Base-by-base conservation (phyloP, 2,797 vertebrate species). In the Staurois parvus region DNA sequence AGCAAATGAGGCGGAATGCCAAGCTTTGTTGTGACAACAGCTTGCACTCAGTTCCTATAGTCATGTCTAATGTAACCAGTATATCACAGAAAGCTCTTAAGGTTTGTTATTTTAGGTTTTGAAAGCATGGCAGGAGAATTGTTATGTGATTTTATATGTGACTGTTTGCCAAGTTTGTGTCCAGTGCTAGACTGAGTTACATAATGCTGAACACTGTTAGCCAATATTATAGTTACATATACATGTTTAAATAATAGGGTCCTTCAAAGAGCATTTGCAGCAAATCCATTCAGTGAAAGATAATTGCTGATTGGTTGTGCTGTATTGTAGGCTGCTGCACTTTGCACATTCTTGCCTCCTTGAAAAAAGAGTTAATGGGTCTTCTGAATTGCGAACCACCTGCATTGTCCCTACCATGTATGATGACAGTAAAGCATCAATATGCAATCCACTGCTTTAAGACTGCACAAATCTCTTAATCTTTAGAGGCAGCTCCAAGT, bases 141-240 rank as follows among this genome's bases (percentile, higher is more conserved):
- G 77, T 59, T 79, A 9, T 72, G 85, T 59, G 70, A 64, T 83
- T 87, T 87, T 10, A 79, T 85, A 62, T 28, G 68, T 19, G 30
- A 74, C 5, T 21, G n/a, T 37, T 78, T 28, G 59, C 81, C 56
- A 72, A 78, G 62, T 67, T n/a, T 78, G 34, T 78, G n/a, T 34
- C 77, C 85, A 82, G 75, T 82, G 15, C 15, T 32, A 84, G 73
- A 59, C 0, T 29, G 40, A 81, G 10, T 67, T 66, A 78, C 32
- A 8, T 45, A 28, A 19, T 21, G 21, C 42, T 0, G 2, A 87
- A 12, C 85, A 48, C 62, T 11, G 59, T 73, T 37, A 64, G 2
- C 21, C 34, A 76, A 66, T 29, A 62, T 32, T 30, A 45, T 4
- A 67, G 12, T 67, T 66, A 28, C n/a, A 32, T 73, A 30, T 48